Conservation (phyloP, 2,797 vertebrate species). For the Coregonus suidteri region DNA sequence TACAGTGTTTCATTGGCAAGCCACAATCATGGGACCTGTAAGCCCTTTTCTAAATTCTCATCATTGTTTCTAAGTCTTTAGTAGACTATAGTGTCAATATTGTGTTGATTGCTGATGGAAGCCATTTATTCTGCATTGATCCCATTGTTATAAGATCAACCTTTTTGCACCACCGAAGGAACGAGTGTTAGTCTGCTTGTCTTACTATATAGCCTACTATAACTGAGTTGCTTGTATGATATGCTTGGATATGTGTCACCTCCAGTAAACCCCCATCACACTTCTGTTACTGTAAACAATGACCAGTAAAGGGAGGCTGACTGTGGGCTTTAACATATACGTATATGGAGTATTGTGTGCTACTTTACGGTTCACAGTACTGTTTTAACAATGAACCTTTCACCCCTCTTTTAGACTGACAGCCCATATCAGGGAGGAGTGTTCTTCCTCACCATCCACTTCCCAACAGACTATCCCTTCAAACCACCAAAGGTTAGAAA, state of each 20-base stretch:
- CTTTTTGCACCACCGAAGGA: background rate
- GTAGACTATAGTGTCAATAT: conserved; percentile 37
- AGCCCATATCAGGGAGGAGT: conserved; percentile 84
- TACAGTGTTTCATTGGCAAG: conserved; percentile 80
- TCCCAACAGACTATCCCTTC: conserved; percentile 86
- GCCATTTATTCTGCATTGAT: conserved; percentile 38
- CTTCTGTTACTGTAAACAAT: too few species aligned
- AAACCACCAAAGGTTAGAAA: conserved; percentile 83
- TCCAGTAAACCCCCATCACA: too few species aligned
- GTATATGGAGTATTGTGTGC: background rate
- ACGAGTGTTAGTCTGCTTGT: too few species aligned
- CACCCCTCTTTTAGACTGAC: conserved; percentile 71
- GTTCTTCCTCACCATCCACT: conserved; percentile 85
- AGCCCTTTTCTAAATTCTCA: conserved; percentile 62
- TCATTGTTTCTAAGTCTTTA: conserved; percentile 63
- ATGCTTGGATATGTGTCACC: too few species aligned
- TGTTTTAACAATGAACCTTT: background rate
- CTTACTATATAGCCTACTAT: too few species aligned
- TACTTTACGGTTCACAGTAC: background rate
- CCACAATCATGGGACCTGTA: conserved; percentile 80
- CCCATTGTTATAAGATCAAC: conserved; percentile 1
- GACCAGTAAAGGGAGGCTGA: too few species aligned
- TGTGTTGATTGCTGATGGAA: conserved; percentile 2
- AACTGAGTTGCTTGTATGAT: too few species aligned
- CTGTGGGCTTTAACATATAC: background rate